Evolutionary conservation across 2,113 vertebrate species (phyloP).

Genomic region (Phrynocephalus versicolor): DNA sequence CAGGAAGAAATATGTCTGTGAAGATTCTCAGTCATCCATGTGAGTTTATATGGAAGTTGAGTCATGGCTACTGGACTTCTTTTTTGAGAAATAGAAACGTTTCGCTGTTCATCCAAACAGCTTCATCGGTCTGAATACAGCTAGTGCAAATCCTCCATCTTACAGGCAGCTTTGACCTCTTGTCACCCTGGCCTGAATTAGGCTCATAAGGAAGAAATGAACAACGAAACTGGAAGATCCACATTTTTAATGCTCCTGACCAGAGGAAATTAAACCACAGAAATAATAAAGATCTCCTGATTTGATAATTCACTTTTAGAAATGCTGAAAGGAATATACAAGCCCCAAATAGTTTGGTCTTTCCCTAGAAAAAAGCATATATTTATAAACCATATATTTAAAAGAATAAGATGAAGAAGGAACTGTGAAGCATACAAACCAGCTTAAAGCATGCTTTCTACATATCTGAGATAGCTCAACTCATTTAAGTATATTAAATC

Average conservation of each 20-base stretch:
- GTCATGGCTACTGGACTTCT: too few species aligned
- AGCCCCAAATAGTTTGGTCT: neutral
- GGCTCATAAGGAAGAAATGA: neutral
- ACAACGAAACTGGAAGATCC: neutral
- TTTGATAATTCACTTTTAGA: neutral
- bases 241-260: neutral
- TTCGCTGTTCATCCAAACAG: too few species aligned
- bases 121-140: too few species aligned
- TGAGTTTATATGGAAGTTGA: too few species aligned
- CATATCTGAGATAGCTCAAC: conserved; percentile 1
- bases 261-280: neutral
- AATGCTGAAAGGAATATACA: neutral
- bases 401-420: neutral
- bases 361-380: too few species aligned
- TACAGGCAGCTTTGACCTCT: too few species aligned
- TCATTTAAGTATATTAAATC: neutral
- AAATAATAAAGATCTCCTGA: neutral
- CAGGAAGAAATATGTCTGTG: too few species aligned
- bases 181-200: too few species aligned
- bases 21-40: too few species aligned
- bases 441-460: neutral
- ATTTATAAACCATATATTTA: too few species aligned
- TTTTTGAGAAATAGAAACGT: too few species aligned
- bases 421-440: neutral
- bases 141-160: too few species aligned